Conservation (phyloP, 2,113 vertebrate species). For the Rattus rattus region DNA sequence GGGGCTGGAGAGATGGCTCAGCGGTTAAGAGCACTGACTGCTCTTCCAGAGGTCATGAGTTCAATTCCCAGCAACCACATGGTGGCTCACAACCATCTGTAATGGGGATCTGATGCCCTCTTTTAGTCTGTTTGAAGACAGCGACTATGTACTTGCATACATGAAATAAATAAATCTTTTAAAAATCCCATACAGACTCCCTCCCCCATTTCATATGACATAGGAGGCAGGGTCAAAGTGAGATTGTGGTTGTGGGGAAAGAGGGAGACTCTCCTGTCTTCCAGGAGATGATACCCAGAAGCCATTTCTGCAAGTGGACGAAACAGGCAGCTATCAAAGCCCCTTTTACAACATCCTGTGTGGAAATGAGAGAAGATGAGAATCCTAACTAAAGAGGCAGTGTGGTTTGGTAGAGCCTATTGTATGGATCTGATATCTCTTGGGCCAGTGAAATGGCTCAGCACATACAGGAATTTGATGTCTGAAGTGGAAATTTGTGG, state of each 20-base stretch:
- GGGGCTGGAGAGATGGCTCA: no score
- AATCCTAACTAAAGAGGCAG: not conserved
- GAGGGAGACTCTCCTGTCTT: not conserved
- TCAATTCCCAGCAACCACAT: no score
- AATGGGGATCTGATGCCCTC: no score
- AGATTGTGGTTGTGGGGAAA: not conserved
- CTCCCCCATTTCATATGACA: not conserved
- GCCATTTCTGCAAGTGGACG: not conserved
- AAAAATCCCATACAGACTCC: not conserved
- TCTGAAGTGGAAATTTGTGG: no score
- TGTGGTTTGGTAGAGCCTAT: not conserved
- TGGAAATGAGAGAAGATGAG: not conserved
- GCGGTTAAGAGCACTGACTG: no score
- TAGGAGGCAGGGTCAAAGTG: not conserved
- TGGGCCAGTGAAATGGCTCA: not conserved
- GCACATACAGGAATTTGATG: not conserved
- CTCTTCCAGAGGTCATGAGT: no score
- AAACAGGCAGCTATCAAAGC: not conserved
- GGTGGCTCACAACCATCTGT: no score
- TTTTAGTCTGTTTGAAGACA: no score
- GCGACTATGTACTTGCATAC: no score
- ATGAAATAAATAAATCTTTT: no score
- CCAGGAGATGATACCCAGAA: not conserved
- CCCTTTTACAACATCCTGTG: not conserved
- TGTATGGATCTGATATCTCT: not conserved